Evolutionary conservation across 2,113 vertebrate genomes (phyloP), one percentile per base, ranked within the genome.

Genomic region (Xyrauchen texanus): DNA sequence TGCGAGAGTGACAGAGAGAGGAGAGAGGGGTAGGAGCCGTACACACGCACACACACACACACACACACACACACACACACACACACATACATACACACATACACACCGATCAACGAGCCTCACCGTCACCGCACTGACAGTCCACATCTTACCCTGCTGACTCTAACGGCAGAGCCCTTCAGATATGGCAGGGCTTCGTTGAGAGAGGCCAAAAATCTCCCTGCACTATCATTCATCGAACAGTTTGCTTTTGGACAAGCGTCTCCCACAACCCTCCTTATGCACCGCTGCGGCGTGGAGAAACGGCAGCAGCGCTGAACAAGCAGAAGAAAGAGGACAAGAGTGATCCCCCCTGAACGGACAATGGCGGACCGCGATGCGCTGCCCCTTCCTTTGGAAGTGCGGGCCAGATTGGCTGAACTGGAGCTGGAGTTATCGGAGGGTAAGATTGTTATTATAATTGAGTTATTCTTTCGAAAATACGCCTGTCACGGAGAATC

Each of bases 381-480:
- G 89, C 93, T 96, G 90, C 94, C 96, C 80, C 93, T 97, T 86
- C 96, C 96, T 63, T 87, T 97, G 94, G 96, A 97, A 92, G 95
- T 97, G 92, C 86, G 96, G 90, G 96, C 96, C 88, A 94, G 96
- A 82, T 91, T 98, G 89, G 96, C 96, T 64, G 96, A 98, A 91
- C 94, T 98, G 93, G 96, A 98, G 93, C 95, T 98, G 88, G 96
- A 98, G 92, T 91, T 98, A 89, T 97, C 96, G 85, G 96, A 98
- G 91, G 96, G 96, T 98, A 94, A 94, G 91, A 51, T 55, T 67
- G 49, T 9, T 7, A 10, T 71, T 71, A 76, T 66, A n/a, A 55
- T 57, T 49, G 68, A 77, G 68, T 81, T 65, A 13, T 78, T 66
- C n/a, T 21, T 67, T 63, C 60, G 46, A 65, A 62, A 79, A 79